phyloP scores from a whole-genome alignment of 2,113 vertebrate genomes.

The Pelodiscus sinensis region DNA sequence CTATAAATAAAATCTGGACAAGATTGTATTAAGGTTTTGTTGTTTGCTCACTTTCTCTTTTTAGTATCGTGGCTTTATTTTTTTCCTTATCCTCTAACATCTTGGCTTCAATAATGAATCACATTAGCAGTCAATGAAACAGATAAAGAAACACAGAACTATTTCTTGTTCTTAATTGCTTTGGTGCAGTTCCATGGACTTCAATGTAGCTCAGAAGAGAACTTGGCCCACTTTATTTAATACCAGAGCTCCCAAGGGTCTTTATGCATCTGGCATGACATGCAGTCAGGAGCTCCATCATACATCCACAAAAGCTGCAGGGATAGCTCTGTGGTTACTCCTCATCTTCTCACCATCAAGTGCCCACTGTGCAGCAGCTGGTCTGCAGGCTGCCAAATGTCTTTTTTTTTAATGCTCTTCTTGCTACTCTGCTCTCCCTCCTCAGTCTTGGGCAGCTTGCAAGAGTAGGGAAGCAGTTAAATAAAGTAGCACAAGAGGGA shows the following conservation, averaged over 20 bases:
- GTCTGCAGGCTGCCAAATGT: background rate
- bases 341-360: background rate
- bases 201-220: background rate
- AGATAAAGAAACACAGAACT: background rate
- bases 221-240: background rate
- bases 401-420: background rate
- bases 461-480: background rate
- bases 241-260: background rate
- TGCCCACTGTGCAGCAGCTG: background rate
- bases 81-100: background rate
- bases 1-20: background rate
- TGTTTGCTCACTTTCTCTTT: fast-evolving
- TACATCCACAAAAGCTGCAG: background rate
- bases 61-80: background rate
- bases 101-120: slow-evolving; percentile 13
- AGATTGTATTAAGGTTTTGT: background rate
- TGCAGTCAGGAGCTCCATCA: background rate
- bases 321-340: background rate
- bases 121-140: slow-evolving; percentile 13
- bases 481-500: background rate
- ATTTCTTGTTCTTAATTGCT: background rate
- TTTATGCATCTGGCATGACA: background rate
- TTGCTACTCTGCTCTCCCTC: background rate
- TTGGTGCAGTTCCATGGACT: background rate
- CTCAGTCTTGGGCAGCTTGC: background rate